Percentiles rank a stretch among this genome's conserved stretches.
Evolutionary conservation across 1,140 invertebrate genomes (phyloP).

Genomic region (Helicoverpa armigera): DNA sequence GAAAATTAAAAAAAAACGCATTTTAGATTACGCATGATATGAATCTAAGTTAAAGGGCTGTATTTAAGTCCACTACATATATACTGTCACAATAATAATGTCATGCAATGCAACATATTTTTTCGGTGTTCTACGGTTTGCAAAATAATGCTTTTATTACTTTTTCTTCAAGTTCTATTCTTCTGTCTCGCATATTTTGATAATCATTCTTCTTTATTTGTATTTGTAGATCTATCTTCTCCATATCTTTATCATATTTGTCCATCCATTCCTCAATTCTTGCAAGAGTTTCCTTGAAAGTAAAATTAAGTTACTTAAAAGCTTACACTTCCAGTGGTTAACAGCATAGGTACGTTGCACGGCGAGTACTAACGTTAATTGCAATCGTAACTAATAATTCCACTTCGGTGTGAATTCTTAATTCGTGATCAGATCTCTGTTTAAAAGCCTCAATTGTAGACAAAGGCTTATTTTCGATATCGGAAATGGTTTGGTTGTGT

Average conservation of each 20-base stretch:
- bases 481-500: constrained; percentile 58
- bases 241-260: constrained; percentile 81
- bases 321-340: too few species aligned
- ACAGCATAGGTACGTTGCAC: not conserved
- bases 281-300: constrained; percentile 73
- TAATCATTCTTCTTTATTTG: constrained; percentile 79
- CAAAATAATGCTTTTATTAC: constrained; percentile 50
- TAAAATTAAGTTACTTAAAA: not conserved
- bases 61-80: too few species aligned
- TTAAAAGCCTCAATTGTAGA: constrained; percentile 61
- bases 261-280: constrained; percentile 80
- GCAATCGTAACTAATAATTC: constrained; percentile 66
- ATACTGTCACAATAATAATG: too few species aligned
- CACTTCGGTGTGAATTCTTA: constrained; percentile 69
- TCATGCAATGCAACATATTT: too few species aligned
- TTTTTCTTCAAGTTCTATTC: constrained; percentile 71
- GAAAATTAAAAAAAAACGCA: not conserved
- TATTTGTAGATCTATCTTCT: constrained; percentile 76
- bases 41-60: too few species aligned
- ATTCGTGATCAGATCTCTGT: constrained; percentile 63
- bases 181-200: constrained; percentile 69
- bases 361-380: constrained; percentile 53
- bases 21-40: too few species aligned
- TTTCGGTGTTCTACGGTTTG: too few species aligned
- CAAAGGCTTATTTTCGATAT: constrained; percentile 56